Evolutionary conservation across 2,888 invertebrate species (phyloP).

Genomic region (Apamea monoglypha): DNA sequence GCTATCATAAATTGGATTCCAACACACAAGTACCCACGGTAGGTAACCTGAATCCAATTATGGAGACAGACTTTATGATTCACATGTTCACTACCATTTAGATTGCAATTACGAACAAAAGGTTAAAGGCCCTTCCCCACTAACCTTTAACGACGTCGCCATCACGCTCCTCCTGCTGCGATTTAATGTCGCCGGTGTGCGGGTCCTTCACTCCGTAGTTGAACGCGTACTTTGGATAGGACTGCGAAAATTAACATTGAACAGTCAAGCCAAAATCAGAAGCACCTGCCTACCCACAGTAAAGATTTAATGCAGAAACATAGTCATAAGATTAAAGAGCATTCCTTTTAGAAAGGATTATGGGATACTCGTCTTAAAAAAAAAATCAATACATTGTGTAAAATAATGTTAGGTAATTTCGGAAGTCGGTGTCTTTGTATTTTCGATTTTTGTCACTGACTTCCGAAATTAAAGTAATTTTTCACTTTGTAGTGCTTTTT

Average conservation of each 20-base stretch:
- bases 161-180: conserved; percentile 92
- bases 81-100: not conserved
- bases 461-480: too few species aligned
- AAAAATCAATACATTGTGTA: too few species aligned
- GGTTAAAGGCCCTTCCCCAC: conserved; percentile 15
- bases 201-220: conserved; percentile 93
- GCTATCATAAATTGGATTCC: not conserved
- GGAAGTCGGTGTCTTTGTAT: too few species aligned
- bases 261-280: not conserved
- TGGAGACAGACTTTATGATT: not conserved
- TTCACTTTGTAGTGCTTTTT: too few species aligned
- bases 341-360: not conserved
- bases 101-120: not conserved
- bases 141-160: conserved; percentile 93
- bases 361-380: not conserved
- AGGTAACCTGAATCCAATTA: not conserved
- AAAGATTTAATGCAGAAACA: not conserved
- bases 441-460: too few species aligned
- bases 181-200: conserved; percentile 93
- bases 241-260: conserved; percentile 77
- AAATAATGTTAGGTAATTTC: too few species aligned
- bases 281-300: not conserved
- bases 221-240: conserved; percentile 93
- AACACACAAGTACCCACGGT: not conserved
- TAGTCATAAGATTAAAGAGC: not conserved